Conservation (phyloP, 2,113 vertebrate species). For the Pituophis catenifer region DNA sequence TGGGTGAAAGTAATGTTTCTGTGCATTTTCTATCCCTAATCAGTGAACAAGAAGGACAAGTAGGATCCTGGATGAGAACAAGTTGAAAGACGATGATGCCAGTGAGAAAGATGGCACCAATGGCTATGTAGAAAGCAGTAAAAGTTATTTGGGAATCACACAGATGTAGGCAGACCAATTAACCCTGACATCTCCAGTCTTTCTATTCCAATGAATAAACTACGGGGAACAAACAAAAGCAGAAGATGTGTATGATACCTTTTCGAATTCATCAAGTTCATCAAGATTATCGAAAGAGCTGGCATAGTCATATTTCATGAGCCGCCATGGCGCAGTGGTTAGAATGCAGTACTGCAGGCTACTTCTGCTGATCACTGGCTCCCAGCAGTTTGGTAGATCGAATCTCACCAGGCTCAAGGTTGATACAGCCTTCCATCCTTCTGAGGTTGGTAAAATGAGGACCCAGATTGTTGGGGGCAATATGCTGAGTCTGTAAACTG, state of each 20-base stretch:
- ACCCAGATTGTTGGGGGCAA: too few species aligned
- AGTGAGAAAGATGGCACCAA: not conserved
- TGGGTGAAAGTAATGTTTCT: not conserved
- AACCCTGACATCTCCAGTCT: not conserved
- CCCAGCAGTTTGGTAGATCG: too few species aligned
- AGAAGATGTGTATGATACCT: not conserved
- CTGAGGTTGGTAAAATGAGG: too few species aligned
- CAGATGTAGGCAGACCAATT: not conserved
- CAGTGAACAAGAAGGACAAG: not conserved
- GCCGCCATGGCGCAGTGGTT: too few species aligned
- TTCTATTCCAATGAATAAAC: not conserved
- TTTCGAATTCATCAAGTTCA: not conserved
- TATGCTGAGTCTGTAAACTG: too few species aligned
- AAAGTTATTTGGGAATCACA: not conserved
- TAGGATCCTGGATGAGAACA: not conserved
- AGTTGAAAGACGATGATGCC: not conserved
- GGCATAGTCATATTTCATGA: too few species aligned
- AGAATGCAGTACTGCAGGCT: too few species aligned
- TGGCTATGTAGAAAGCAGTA: not conserved
- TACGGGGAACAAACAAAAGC: not conserved
- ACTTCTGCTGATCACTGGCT: too few species aligned
- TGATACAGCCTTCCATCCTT: too few species aligned
- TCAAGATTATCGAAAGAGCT: too few species aligned
- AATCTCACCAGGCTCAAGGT: too few species aligned
- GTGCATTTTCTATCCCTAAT: not conserved